These are phyloP conservation scores for Propithecus deckenii DNA, from an alignment of 2,797 vertebrate genomes.

Conservation along the genomic window DNA sequence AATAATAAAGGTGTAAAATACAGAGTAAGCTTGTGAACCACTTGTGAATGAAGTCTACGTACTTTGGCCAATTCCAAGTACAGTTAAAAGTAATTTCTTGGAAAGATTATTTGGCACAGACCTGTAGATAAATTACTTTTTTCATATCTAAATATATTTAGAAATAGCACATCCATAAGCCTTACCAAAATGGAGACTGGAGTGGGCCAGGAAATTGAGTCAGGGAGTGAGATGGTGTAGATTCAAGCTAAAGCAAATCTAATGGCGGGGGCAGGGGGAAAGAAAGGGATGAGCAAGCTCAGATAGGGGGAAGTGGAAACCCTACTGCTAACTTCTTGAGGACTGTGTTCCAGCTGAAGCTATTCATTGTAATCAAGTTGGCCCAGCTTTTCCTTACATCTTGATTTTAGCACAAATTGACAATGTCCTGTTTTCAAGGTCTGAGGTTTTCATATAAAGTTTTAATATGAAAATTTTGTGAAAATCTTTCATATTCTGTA, in stretches of 20 bases:
- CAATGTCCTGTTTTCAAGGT: neutral
- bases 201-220: neutral
- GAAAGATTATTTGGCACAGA: neutral
- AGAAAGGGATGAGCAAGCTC: neutral
- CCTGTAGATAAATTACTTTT: neutral
- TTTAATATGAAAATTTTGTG: neutral
- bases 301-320: fast-evolving
- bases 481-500: neutral
- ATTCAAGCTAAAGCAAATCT: neutral
- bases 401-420: neutral
- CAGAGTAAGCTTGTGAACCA: neutral
- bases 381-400: neutral
- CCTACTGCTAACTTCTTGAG: too few species aligned
- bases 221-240: neutral
- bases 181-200: neutral
- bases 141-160: neutral
- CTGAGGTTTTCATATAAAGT: neutral
- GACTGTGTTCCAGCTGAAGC: neutral
- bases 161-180: neutral
- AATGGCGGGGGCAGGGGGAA: neutral
- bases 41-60: neutral
- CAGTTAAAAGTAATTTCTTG: neutral
- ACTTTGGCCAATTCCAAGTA: neutral
- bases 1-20: neutral
- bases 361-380: neutral